Percentiles rank a stretch among this genome's conserved stretches.
Evolutionary conservation across 2,888 invertebrate species (phyloP).

Genomic region (Bombylius major): DNA sequence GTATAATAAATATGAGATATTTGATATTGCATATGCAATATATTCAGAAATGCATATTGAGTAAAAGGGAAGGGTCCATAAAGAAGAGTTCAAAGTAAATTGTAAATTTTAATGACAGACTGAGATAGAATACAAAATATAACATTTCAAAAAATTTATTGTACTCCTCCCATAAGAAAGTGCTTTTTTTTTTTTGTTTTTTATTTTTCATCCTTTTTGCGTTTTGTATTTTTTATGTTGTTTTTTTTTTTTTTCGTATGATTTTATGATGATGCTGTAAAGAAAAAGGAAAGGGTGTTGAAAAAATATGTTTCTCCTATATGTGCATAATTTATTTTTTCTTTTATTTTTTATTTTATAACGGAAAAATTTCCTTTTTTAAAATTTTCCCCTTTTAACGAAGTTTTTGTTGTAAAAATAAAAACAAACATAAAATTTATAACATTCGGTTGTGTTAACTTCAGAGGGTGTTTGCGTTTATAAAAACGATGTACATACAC

Average conservation of each 20-base stretch:
- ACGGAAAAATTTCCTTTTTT: background rate
- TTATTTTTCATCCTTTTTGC: too few relatives aligned
- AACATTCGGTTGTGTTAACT: too few relatives aligned
- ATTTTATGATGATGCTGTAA: background rate
- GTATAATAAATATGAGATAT: too few relatives aligned
- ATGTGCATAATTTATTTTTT: background rate
- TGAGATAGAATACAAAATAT: background rate
- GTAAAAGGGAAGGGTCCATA: background rate
- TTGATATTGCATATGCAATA: background rate
- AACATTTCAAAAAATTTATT: background rate
- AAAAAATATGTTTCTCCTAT: background rate
- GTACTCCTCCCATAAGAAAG: constrained; percentile 4
- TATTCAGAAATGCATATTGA: background rate
- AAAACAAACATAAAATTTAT: too few relatives aligned
- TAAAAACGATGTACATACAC: too few relatives aligned
- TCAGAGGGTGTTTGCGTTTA: too few relatives aligned
- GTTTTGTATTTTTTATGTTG: too few relatives aligned
- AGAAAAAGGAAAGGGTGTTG: background rate
- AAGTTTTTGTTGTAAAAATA: too few relatives aligned
- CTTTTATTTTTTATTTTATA: background rate
- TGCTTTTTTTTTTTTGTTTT: background rate
- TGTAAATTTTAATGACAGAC: background rate
- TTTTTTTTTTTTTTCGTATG: too few relatives aligned
- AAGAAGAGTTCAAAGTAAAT: background rate
- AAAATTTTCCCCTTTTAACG: too few relatives aligned